Evolutionary conservation across 2,888 invertebrate species (phyloP), one percentile per base, ranked within the genome.

Genomic region (Xestobium rufovillosum): DNA sequence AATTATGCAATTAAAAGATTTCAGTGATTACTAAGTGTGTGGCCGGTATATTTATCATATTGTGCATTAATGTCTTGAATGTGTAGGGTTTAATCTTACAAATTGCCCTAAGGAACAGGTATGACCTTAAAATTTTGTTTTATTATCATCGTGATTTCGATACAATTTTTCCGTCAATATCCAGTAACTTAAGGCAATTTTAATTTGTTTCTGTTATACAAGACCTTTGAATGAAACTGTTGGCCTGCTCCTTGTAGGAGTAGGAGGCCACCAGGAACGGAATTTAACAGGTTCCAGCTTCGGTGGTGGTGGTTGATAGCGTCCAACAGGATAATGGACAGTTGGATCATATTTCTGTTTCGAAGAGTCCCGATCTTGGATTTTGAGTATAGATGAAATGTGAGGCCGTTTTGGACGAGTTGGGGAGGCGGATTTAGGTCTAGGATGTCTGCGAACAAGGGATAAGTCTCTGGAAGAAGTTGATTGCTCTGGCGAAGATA

Each of bases 211-310:
- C n/a, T n/a, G n/a, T 37, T 38, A 61, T 61, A 61, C 61, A 57
- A 57, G 76, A 83, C 83, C 80, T 81, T 82, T 74, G 61, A 80
- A 79, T 61, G 77, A 80, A 66, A 83, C 82, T 50, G 80, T 76
- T 54, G 80, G 80, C 64, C 76, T 19, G n/a, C n/a, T n/a, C n/a
- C n/a, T 73, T 43, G 67, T 58, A 54, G 71, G 71, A 53, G 74
- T 68, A 49, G 69, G 70, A 42, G 69, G 66, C 63, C 68, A 70
- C 67, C 69, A 69, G 48, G 60, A 57, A 55, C 53, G 60, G 56
- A 58, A 66, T 61, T 60, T 63, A 57, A 52, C 53, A 52, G 51
- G 50, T 49, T 62, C 61, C 50, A 34, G 40, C 39, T 40, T 46
- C 42, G 55, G 39, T 14, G 9, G 10, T 10, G 76, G 71, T 2